A percentile compares a stretch with the other conserved stretches of the same genome.
These are phyloP conservation scores for Oreochromis mossambicus DNA, from an alignment of 2,797 vertebrate species.

Conservation along the genomic window DNA sequence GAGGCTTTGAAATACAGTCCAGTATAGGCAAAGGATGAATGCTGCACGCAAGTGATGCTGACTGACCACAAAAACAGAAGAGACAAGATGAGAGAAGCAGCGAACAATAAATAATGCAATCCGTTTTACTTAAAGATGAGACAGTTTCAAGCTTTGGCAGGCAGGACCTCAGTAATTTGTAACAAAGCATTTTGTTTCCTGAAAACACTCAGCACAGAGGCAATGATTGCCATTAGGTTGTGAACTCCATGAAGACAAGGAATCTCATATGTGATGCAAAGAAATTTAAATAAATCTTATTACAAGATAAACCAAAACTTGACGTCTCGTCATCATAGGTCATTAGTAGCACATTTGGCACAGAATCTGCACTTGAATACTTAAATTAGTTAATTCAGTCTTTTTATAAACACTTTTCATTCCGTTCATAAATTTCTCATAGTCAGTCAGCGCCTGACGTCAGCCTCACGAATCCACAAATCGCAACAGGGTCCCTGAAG, in stretches of 20 bases:
- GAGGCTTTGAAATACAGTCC: neutral
- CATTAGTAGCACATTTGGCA: conserved; percentile 33
- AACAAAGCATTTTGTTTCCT: neutral
- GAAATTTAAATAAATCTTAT: neutral
- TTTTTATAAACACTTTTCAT: neutral
- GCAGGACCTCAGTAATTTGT: neutral
- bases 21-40: neutral
- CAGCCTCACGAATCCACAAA: conserved; percentile 62
- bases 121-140: neutral
- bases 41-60: neutral
- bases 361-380: neutral
- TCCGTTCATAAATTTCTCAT: neutral
- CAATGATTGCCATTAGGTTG: neutral
- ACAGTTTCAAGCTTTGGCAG: neutral
- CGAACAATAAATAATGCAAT: neutral
- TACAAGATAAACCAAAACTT: conserved; percentile 16
- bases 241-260: neutral
- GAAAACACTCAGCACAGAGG: neutral
- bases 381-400: neutral
- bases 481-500: conserved; percentile 73
- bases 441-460: neutral
- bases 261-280: neutral
- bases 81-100: neutral
- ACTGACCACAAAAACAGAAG: neutral
- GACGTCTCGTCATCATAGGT: conserved; percentile 27